Evolutionary conservation across 2,797 vertebrate species (phyloP).

Genomic region (Ceryle rudis): DNA sequence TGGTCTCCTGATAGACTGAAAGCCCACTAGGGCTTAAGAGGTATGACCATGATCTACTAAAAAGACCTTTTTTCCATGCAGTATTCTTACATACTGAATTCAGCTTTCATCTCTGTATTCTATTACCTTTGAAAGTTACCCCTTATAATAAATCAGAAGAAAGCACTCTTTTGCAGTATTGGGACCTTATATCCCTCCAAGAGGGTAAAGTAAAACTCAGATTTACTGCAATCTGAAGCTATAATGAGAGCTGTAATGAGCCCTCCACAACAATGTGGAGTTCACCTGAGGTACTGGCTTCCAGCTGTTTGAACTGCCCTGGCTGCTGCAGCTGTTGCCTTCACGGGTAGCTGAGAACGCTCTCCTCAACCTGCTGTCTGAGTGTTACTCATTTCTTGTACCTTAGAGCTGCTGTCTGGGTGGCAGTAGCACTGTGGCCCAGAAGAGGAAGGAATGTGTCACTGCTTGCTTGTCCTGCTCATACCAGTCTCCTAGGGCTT

Average conservation of each 20-base stretch:
- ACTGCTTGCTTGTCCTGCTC: background rate
- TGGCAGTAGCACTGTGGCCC: background rate
- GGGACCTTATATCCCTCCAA: background rate
- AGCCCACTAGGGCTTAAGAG: background rate
- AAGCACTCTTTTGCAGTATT: background rate
- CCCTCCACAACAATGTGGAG: accelerated
- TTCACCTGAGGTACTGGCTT: background rate
- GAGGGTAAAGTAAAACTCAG: background rate
- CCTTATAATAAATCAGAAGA: background rate
- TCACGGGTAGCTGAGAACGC: background rate
- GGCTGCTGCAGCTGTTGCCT: background rate
- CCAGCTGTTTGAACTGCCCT: background rate
- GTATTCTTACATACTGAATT: background rate
- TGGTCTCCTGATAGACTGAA: background rate
- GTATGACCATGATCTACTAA: background rate
- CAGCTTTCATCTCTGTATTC: background rate
- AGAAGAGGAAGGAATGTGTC: background rate
- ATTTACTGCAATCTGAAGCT: background rate
- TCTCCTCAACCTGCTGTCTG: background rate
- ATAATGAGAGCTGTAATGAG: background rate
- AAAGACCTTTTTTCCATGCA: background rate
- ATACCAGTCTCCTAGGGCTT: background rate
- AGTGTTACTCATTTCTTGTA: background rate
- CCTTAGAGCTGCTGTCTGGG: background rate
- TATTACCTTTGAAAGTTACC: background rate